These are phyloP conservation scores for Leucosticte australis DNA, from an alignment of 2,113 vertebrate species.

Conservation along the genomic window DNA sequence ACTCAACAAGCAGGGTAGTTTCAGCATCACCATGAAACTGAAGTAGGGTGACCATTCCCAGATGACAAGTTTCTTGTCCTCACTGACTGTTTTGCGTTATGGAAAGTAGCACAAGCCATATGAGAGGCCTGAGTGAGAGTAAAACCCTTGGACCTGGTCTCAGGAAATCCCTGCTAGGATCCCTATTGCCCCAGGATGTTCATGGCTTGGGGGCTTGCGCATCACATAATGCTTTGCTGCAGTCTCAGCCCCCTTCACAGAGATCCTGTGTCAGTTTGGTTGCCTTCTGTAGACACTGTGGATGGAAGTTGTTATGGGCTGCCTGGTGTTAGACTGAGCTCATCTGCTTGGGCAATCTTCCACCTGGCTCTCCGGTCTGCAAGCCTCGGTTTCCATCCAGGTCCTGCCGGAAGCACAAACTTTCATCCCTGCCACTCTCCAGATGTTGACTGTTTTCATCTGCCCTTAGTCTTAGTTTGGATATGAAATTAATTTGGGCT, in stretches of 20 bases:
- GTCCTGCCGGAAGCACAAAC: neutral
- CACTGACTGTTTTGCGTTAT: neutral
- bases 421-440: neutral
- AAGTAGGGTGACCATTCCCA: neutral
- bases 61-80: neutral
- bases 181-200: neutral
- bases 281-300: neutral
- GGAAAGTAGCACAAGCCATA: neutral
- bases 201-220: neutral
- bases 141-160: neutral
- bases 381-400: neutral
- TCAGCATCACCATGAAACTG: neutral
- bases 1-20: neutral
- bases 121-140: neutral
- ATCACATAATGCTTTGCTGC: neutral
- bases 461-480: neutral
- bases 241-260: neutral
- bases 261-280: neutral
- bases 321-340: neutral
- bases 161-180: neutral
- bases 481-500: neutral
- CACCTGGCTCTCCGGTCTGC: neutral
- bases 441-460: neutral
- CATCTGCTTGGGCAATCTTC: neutral
- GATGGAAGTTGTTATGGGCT: neutral